Evolutionary conservation across 1,140 invertebrate genomes (phyloP), one percentile per base, ranked within the genome.

Genomic region (Physella acuta): DNA sequence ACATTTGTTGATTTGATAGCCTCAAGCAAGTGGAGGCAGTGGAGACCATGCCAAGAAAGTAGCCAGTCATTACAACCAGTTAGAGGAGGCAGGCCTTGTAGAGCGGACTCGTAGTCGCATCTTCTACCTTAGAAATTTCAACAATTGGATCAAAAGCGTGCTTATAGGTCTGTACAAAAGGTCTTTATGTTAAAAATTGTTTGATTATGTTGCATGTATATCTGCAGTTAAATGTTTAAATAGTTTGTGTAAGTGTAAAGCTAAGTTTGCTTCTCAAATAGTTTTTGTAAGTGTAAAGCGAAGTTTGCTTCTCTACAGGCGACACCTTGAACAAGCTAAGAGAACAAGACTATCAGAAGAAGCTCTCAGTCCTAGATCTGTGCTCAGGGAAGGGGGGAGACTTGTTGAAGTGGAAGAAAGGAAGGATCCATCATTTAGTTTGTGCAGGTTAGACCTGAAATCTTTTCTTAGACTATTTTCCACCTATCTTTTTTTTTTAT

Each of bases 101-200:
- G 89, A 90, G 72, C 87, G 97, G 60, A 90, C 89, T 71, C 89
- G 94, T 78, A 97, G 95, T 51, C 89, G 92, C 30, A 99, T 99
- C 73, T 92, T 94, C 78, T 91, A 93, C 79, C 88, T 99, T 86
- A 88, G 97, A 73, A 99, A 98, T 85, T 97, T 98, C 81, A 99
- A 99, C 84, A 99, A 99, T 85, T 99, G 97, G 97, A 91, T 98
- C 11, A 99, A 99, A 87, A 92, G 93, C 83, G 93, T 95, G 86
- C 86, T 97, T 0, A 98, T 99, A 61, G 76, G 80, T 83, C 70
- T 73, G 81, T 37, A 61, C 36, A 36, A 20, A n/a, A 3, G 16
- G 16, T 2, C 20, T 49, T 65, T 24, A 24, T 51, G 4, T 26
- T 31, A 4, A 1, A 1, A 2, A 26, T 8, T 1, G 16, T 20